These are phyloP conservation scores for Chironomus tentans DNA, from an alignment of 2,888 invertebrate species.

Conservation along the genomic window DNA sequence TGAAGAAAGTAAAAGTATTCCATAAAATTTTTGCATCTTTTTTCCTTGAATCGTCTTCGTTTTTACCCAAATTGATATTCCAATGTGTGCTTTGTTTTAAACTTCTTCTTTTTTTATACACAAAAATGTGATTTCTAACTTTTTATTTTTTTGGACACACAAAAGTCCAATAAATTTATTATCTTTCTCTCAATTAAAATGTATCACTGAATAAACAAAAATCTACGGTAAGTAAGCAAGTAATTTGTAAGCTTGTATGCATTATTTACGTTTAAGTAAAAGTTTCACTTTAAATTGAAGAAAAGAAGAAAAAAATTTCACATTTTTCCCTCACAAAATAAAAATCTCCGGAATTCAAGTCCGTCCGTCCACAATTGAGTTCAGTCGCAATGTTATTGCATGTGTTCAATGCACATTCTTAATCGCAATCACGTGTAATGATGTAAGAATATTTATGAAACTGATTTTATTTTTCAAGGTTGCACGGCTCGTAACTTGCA, in stretches of 20 bases:
- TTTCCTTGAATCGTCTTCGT: not conserved
- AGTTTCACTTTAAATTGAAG: not conserved
- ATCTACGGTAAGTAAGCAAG: not conserved
- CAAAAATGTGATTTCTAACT: not conserved
- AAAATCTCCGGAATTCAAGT: too few species aligned
- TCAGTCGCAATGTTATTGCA: too few species aligned
- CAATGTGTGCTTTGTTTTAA: too few species aligned
- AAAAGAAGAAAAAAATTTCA: not conserved
- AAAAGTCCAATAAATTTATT: not conserved
- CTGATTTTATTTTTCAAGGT: not conserved
- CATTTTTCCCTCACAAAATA: not conserved
- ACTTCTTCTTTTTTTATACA: too few species aligned
- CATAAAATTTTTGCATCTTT: conserved; percentile 8
- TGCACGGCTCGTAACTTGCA: not conserved
- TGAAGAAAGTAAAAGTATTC: conserved; percentile 16
- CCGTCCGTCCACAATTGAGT: too few species aligned
- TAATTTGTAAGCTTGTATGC: not conserved
- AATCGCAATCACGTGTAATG: not conserved
- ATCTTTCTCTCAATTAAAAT: not conserved
- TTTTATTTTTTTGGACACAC: not conserved
- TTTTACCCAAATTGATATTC: not conserved
- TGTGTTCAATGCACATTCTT: not conserved
- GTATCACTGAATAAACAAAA: not conserved
- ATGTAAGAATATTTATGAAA: too few species aligned
- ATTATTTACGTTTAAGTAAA: not conserved